These are phyloP conservation scores for Hirundichthys speculiger DNA, from an alignment of 2,113 vertebrate genomes.

Conservation along the genomic window DNA sequence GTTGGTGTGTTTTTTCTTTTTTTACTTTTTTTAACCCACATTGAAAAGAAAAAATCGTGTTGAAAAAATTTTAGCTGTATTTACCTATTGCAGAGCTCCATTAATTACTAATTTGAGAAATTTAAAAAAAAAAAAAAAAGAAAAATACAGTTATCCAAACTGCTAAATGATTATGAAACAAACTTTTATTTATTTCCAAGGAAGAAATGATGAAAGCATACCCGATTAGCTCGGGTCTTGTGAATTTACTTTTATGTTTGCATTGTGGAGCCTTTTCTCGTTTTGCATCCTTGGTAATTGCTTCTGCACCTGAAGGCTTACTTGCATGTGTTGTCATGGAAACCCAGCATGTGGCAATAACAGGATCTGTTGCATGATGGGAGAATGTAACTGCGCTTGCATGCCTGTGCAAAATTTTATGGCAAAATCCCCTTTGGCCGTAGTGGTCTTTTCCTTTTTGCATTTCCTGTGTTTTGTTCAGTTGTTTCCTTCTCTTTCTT, in stretches of 20 bases:
- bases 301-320: conserved; percentile 88
- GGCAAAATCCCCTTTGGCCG: conserved; percentile 59
- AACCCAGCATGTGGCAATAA: conserved; percentile 88
- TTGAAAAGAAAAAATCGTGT: conserved; percentile 83
- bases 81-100: conserved; percentile 73
- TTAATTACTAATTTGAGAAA: conserved; percentile 70
- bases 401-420: conserved; percentile 81
- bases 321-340: conserved; percentile 95
- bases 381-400: conserved; percentile 96
- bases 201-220: conserved; percentile 79
- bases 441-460: conserved; percentile 61
- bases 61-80: conserved; percentile 67
- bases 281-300: conserved; percentile 97
- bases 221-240: conserved; percentile 87
- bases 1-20: conserved; percentile 99
- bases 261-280: conserved; percentile 96
- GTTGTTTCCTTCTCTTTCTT: conserved; percentile 66
- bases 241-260: conserved; percentile 87
- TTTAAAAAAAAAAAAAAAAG: conserved; percentile 58
- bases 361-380: conserved; percentile 94
- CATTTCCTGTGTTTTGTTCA: conserved; percentile 75
- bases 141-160: conserved; percentile 60
- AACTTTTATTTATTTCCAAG: conserved; percentile 72
- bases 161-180: conserved; percentile 79
- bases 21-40: conserved; percentile 99